A percentile compares a stretch with the other conserved stretches of the same genome.
phyloP scores from a whole-genome alignment of 2,888 invertebrate species.

The Myopa testacea region DNA sequence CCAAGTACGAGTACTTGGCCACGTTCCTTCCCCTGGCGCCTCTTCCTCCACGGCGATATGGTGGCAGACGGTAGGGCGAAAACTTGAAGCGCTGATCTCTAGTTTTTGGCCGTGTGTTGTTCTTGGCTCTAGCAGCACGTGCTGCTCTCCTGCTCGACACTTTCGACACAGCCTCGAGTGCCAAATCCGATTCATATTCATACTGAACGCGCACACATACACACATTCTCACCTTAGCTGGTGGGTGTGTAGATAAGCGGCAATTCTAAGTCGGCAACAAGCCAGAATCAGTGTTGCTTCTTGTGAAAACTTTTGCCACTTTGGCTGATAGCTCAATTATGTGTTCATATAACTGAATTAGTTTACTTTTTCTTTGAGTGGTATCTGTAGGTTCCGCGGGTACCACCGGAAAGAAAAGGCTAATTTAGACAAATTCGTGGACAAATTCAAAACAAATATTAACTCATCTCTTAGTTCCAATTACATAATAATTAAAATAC shows the following conservation, averaged over 20 bases:
- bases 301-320: conserved; percentile 44
- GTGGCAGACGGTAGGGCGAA: neutral
- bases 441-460: too few relatives aligned
- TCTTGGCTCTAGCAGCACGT: conserved; percentile 18
- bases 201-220: neutral
- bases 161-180: conserved; percentile 8
- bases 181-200: conserved; percentile 18
- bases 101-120: conserved; percentile 11
- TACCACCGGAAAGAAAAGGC: neutral
- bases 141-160: neutral
- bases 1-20: neutral
- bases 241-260: conserved; percentile 3
- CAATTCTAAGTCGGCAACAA: conserved; percentile 28
- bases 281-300: conserved; percentile 34
- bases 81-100: neutral
- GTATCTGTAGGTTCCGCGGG: conserved; percentile 1
- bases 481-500: too few relatives aligned
- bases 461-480: too few relatives aligned
- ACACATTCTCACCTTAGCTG: neutral
- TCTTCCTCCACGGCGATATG: neutral
- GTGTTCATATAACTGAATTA: conserved; percentile 47
- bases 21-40: neutral
- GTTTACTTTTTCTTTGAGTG: conserved; percentile 41
- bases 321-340: conserved; percentile 47
- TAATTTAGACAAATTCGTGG: too few relatives aligned